Evolutionary conservation across 2,797 vertebrate genomes (phyloP), one percentile per base, ranked within the genome.

Genomic region (Lepidocolaptes lacrymiger): DNA sequence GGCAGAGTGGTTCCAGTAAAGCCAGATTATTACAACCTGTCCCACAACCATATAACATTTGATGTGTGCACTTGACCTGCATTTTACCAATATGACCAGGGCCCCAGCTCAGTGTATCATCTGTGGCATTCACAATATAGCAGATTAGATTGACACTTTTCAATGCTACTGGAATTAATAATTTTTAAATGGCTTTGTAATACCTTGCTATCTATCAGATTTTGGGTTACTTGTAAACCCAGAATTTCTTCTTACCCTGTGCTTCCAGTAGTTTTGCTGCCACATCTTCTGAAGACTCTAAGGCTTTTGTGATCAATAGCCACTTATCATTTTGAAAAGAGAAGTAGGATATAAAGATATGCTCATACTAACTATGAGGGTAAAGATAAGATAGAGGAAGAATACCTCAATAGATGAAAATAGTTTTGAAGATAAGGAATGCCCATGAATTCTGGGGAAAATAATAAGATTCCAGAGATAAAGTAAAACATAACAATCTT

Each of bases 401-500:
- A 86, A n/a, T 76, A 85, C 83, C 59, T 96, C 69, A 74, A 48
- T 24, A 93, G 71, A 90, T 91, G 22, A 91, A 89, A 94, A 94
- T 48, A 77, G 68, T 95, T 95, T 74, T 62, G 71, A 96, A 90
- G 83, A 88, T 81, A 95, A 96, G 93, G 88, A 91, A 90, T 54
- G 80, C 71, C 94, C 73, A 55, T 80, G 78, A 77, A 89, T 92
- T 88, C 61, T 77, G 61, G 77, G 66, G 88, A 44, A 94, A 94
- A 96, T 95, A 97, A 96, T 92, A 92, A 88, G 92, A 96, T 97
- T 91, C 71, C 62, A 74, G 89, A 96, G 88, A 95, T 89, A 93
- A 94, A 96, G 89, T 77, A 95, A 92, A 97, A 92, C 76, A 96
- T 97, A 96, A 96, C 92, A 91, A 88, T 95, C 94, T 97, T 97